Percentiles rank a stretch among this genome's conserved stretches.
These are phyloP conservation scores for Antennarius maculatus DNA, from an alignment of 2,797 vertebrate species.

Conservation along the genomic window DNA sequence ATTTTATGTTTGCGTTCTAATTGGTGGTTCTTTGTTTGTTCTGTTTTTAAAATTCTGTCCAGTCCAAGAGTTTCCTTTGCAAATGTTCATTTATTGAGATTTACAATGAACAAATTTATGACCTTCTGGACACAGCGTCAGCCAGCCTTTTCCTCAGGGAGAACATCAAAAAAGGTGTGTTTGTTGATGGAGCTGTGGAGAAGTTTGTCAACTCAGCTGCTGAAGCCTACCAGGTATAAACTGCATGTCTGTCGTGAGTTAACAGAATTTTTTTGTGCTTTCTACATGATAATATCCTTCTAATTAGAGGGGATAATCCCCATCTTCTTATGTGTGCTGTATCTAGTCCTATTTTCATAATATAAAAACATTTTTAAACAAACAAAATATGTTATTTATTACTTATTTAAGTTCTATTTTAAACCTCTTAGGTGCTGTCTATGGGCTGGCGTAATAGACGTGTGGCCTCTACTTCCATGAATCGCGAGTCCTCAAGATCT, in stretches of 20 bases:
- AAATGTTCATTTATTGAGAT: constrained; percentile 99
- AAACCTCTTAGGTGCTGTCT: constrained; percentile 84
- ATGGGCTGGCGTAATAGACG: constrained; percentile 94
- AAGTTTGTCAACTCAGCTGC: constrained; percentile 91
- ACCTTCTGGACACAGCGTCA: constrained; percentile 94
- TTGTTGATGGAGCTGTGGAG: constrained; percentile 94
- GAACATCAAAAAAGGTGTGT: constrained; percentile 95
- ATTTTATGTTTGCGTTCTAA: constrained; percentile 5
- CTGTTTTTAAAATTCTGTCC: constrained; percentile 81
- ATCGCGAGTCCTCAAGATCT: constrained; percentile 95
- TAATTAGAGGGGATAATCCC: not conserved
- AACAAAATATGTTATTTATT: not conserved
- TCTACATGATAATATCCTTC: not conserved
- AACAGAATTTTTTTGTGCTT: not conserved
- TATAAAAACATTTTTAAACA: not conserved
- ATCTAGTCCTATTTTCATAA: not conserved
- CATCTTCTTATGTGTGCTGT: not conserved
- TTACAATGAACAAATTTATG: constrained; percentile 98
- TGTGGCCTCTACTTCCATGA: constrained; percentile 97
- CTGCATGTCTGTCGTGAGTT: not conserved
- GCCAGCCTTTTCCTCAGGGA: constrained; percentile 91
- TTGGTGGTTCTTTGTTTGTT: not conserved
- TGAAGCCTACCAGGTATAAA: constrained; percentile 92
- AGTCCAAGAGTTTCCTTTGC: constrained; percentile 92
- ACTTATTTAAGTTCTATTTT: not conserved